phyloP scores from a whole-genome alignment of 1,140 invertebrate species.

The Alviniconcha marisindica region DNA sequence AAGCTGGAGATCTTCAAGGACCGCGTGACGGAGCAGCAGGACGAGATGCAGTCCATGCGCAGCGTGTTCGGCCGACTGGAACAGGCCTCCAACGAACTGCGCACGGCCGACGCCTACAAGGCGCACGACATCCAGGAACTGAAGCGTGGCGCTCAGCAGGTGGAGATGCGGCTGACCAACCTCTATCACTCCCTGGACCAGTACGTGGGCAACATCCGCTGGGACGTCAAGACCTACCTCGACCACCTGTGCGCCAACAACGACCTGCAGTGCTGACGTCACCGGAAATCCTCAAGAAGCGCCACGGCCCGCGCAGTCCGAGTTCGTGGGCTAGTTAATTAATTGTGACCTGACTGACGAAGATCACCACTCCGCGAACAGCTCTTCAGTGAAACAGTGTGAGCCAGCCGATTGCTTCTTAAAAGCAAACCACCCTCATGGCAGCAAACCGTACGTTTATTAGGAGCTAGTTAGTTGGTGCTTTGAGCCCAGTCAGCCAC shows the following conservation, averaged over 20 bases:
- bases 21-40: slow-evolving; percentile 33
- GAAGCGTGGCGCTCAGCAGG: not conserved
- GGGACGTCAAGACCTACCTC: slow-evolving; percentile 30
- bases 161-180: slow-evolving; percentile 14
- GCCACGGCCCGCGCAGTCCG: too few relatives aligned
- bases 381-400: too few relatives aligned
- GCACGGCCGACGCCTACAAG: slow-evolving; percentile 27
- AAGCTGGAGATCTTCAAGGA: slow-evolving; percentile 35
- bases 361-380: too few relatives aligned
- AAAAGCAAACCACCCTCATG: too few relatives aligned
- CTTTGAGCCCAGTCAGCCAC: too few relatives aligned
- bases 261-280: slow-evolving; percentile 26
- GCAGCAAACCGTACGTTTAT: too few relatives aligned
- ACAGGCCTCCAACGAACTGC: slow-evolving; percentile 13
- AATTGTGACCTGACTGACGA: too few relatives aligned
- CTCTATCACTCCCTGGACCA: slow-evolving; percentile 36
- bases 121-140: slow-evolving; percentile 37
- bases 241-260: slow-evolving; percentile 31
- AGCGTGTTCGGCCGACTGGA: slow-evolving; percentile 33
- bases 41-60: slow-evolving; percentile 27
- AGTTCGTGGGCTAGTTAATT: too few relatives aligned
- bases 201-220: slow-evolving; percentile 30
- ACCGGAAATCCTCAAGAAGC: too few relatives aligned
- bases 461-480: too few relatives aligned
- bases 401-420: too few relatives aligned